Evolutionary conservation across 2,113 vertebrate genomes (phyloP), one percentile per base, ranked within the genome.

Genomic region (Cheilinus undulatus): DNA sequence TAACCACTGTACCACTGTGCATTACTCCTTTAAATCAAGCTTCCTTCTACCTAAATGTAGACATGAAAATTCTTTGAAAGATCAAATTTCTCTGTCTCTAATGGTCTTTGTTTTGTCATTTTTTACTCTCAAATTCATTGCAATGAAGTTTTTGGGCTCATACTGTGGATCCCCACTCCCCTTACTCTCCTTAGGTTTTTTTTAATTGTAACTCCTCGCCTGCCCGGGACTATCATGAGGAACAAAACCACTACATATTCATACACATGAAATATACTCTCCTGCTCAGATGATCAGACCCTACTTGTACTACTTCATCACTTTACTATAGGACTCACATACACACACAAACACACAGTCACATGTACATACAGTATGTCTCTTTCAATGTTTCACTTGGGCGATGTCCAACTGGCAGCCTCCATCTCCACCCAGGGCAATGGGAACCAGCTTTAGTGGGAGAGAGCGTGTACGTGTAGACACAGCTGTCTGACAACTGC

Each of bases 301-400:
- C 10, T 2, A 53, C 71, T 56, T 52, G 13, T 65, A 38, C 43
- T 50, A n/a, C 26, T 32, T n/a, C 23, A 28, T 24, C 52, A 28
- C n/a, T 48, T 9, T 46, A 12, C 49, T 56, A 28, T n/a, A 32
- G 27, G 7, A 46, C 46, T 30, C 24, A 60, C 46, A 59, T 32
- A 42, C 56, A 57, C 46, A 42, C 24, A 38, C 36, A 15, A 11
- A 43, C 57, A 53, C 40, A 56, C 53, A 43, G 52, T 70, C 60
- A 48, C 24, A 15, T 1, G 14, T 7, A 52, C 26, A 3, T 51
- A 13, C 6, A 3, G 12, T 51, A 53, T 32, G 61, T 69, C 65
- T 54, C 26, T 63, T 43, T 57, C 19, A 60, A 6, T 80, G 69
- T 80, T 80, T 84, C 30, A 62, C 43, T 84, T 80, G 73, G 77